Percentiles rank a stretch among this genome's conserved stretches.
Conservation (phyloP, 2,888 invertebrate species). For the Lissocephala sabroskyi region DNA sequence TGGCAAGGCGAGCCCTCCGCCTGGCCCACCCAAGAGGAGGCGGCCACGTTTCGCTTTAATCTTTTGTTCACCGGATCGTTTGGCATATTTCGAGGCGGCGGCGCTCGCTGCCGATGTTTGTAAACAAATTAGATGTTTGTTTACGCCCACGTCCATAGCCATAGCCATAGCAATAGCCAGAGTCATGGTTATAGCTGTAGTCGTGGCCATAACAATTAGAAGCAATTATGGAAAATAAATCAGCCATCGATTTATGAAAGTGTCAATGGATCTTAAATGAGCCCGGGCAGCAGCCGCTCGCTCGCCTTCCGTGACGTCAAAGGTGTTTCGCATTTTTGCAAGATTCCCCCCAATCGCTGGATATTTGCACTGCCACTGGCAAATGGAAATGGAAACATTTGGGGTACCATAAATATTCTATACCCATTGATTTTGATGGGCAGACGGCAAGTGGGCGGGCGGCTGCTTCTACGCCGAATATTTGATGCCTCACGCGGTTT, state of each 20-base stretch:
- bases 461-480: too few species aligned
- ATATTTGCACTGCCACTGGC: too few species aligned
- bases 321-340: too few species aligned
- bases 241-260: conserved; percentile 58
- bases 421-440: too few species aligned
- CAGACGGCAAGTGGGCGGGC: too few species aligned
- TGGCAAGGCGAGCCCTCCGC: neutral
- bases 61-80: too few species aligned
- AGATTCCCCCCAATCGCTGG: too few species aligned
- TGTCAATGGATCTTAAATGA: conserved; percentile 54
- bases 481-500: conserved; percentile 22
- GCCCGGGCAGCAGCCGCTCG: conserved; percentile 4
- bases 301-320: conserved; percentile 42
- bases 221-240: conserved; percentile 58
- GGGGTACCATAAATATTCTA: too few species aligned
- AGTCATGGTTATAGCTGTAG: conserved; percentile 1
- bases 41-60: neutral
- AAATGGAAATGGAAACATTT: too few species aligned
- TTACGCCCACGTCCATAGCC: conserved; percentile 29
- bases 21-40: neutral
- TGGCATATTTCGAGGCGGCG: too few species aligned
- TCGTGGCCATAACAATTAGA: conserved; percentile 45
- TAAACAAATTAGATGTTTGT: conserved; percentile 47
- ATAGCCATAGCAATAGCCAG: neutral
- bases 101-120: conserved; percentile 31